Base-by-base conservation (phyloP, 2,888 invertebrate species). In the Sminthurinus aureus region DNA sequence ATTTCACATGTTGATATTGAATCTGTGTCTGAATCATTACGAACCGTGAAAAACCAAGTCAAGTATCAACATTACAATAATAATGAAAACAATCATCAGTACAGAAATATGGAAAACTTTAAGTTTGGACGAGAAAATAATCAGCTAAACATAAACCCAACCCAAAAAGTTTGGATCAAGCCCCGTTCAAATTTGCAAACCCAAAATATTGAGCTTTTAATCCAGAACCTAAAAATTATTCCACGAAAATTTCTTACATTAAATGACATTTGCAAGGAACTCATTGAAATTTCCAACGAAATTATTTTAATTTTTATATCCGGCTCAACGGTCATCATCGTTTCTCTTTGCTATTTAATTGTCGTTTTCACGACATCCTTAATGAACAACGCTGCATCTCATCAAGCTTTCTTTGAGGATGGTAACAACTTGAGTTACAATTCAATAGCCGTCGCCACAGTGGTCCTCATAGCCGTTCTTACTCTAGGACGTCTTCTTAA, bases 281-380 rank as follows among this genome's bases (percentile, higher is more conserved):
- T 82, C n/a, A 67, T 76, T 50, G 51, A 13, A 9, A 24, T 77
- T 4, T 75, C 76, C 1, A 82, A 71, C 22, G 82, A 82, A 51
- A 77, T 76, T 6, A 82, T 82, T 52, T 50, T 82, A 6, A 77
- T 82, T 76, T 76, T 51, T 69, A 51, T 69, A 13, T 52, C 58
- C 1, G 66, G 66, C 12, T 77, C 76, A 9, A 82, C 82, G 6
- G 67, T 82, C 2, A 82, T 82, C 22, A 67, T 77, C 18, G 77
- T 82, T 11, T 67, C 77, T 22, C 26, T 52, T 13, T 82, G 26
- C 15, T 82, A 77, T 51, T 52, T 77, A 18, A 67, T 82, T n/a
- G 66, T 77, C 67, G 76, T 76, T 38, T 66, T 67, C 75, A 20
- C 58, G 13, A 13, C 75, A 13, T 51, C 50, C 50, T 9, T 71